Conservation (phyloP, 2,888 invertebrate species). For the Spicauda simplicius region DNA sequence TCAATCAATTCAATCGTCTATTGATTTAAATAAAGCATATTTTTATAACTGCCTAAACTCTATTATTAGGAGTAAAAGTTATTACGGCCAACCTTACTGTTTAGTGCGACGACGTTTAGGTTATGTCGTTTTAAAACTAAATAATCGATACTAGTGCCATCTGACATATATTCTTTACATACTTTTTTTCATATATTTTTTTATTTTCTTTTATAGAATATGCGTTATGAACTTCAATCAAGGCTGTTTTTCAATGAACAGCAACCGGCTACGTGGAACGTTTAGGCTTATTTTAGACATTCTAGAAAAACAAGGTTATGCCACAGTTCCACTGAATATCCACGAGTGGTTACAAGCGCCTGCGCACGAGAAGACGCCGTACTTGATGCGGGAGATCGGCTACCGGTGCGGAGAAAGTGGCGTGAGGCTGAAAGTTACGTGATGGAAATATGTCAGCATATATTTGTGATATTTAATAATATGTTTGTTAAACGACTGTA, state of each 20-base stretch:
- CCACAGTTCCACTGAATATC: slow-evolving; percentile 82
- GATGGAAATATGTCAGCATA: slow-evolving; percentile 42
- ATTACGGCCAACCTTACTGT: no score
- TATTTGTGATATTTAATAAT: slow-evolving; percentile 2
- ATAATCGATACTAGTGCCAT: no score
- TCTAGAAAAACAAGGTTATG: slow-evolving; percentile 83
- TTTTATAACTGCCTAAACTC: no score
- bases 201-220: slow-evolving; percentile 76
- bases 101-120: no score
- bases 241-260: slow-evolving; percentile 85
- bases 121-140: no score
- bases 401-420: slow-evolving; percentile 79
- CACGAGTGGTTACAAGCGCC: slow-evolving; percentile 81
- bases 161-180: not conserved
- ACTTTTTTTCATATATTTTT: not conserved
- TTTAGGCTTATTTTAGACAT: slow-evolving; percentile 81
- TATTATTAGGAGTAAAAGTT: no score
- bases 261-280: slow-evolving; percentile 80
- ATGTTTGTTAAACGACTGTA: not conserved
- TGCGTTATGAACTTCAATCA: slow-evolving; percentile 81
- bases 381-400: slow-evolving; percentile 83
- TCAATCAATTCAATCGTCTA: not conserved
- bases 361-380: slow-evolving; percentile 86
- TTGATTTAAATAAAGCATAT: no score
- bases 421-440: slow-evolving; percentile 63